Base-by-base conservation (phyloP, 2,888 invertebrate genomes). In the Eupithecia subumbrata region DNA sequence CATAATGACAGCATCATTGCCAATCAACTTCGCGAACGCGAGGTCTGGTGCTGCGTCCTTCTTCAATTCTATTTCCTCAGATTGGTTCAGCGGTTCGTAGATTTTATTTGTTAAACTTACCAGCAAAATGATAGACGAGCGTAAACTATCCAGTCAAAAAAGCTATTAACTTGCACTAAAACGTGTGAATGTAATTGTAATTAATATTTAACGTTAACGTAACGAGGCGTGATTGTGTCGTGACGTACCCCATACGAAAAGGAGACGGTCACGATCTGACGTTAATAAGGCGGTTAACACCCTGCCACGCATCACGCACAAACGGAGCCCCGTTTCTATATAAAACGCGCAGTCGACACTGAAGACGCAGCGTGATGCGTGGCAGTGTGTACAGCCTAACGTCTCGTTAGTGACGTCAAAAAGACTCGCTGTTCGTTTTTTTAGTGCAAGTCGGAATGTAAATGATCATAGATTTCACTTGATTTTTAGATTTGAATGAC, bases 1-100 rank as follows among this genome's bases (percentile, higher is more conserved):
- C 3, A 79, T 93, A 48, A 93, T 94, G 94, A 85, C 90, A 1
- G 89, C 82, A 60, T 94, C 95, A 0, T 71, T 95, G 66, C 94
- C 94, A 0, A 90, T 94, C 69, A 94, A 94, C 84, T 93, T 95
- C 76, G 94, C 96, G 1, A 94, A 95, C 67, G 96, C 96, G 0
- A 96, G 97, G 80, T 97, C 97, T 22, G 96, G 97, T 18, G 97
- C 97, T 0, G 97, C 97, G 0, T 97, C 97, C 0, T 96, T 98
- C 91, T 97, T 98, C 89, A 97, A 97, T 73, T 97, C 97, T 5
- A 97, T 97, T 96, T 97, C 97, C 11, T 96, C 97, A 14, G 97
- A 98, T 88, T 98, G 97, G 97, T 98, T 98, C 87, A 96, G 97
- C 78, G 93, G 94, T 45, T 92, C 89, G 11, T 90, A 86, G 60